Base-by-base conservation (phyloP, 2,797 vertebrate genomes). In the Craterocephalus amniculus region DNA sequence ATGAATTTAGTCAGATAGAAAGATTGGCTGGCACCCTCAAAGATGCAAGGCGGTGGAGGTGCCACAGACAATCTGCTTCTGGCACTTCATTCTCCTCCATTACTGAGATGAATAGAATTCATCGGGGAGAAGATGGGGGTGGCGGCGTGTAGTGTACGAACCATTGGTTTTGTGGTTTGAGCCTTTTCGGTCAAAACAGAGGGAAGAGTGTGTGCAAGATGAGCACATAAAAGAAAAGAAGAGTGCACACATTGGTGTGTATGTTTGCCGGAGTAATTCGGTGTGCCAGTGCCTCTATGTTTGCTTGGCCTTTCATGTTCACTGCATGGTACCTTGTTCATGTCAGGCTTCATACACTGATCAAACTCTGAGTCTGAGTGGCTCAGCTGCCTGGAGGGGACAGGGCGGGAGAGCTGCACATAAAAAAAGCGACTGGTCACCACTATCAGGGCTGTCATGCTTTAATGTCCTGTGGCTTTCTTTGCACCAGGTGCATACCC, bases 241-340 rank as follows among this genome's bases (percentile, higher is more conserved):
- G 13, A 9, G 12, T 7, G n/a, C 22, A 14, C 54, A 56, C 60
- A 56, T 58, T 58, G 52, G 51, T 55, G 56, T 4, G 22, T 49
- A 34, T 45, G 11, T 38, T 49, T 61, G 24, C 49, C 43, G 24
- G 34, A 10, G 34, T 43, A 61, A 36, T 26, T 40, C 59, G 6
- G 62, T 57, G 43, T 59, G 55, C 63, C 48, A 54, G 54, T 34
- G 63, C 1, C 45, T 73, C 71, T 22, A 65, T 84, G 78, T 88
- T 78, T 87, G 72, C 66, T 52, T 55, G 71, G 82, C 56, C 72
- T 86, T 89, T 89, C 79, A 83, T 85, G 86, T 82, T 67, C 27
- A 51, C 74, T 70, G 80, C 32, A 48, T 67, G 83, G 72, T 70
- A 83, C 77, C 72, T 69, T 84, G 82, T 80, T 72, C 52, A 40